Conservation (phyloP, 1,140 invertebrate species). For the Solenopsis invicta region DNA sequence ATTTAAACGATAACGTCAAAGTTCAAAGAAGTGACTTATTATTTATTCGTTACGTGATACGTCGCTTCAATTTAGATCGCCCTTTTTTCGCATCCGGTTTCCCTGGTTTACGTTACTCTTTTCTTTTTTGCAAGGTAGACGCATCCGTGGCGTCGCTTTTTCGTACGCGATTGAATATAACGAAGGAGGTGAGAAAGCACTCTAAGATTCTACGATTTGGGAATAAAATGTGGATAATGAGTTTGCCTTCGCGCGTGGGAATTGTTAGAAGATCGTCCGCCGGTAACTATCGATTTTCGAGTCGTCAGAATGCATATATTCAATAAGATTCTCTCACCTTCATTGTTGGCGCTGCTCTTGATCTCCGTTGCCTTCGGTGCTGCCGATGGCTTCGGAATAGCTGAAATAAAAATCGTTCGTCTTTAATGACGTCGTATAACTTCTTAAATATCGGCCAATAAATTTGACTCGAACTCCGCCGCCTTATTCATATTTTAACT, state of each 20-base stretch:
- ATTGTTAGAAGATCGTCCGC: constrained; percentile 44
- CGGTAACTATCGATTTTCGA: constrained; percentile 64
- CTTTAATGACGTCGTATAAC: constrained; percentile 57
- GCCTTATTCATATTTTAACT: constrained; percentile 56
- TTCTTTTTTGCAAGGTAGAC: background rate
- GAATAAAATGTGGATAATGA: constrained; percentile 65
- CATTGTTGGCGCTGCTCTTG: constrained; percentile 89
- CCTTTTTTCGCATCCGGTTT: background rate
- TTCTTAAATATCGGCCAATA: constrained; percentile 60
- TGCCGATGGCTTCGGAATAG: constrained; percentile 90
- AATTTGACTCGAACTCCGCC: constrained; percentile 44
- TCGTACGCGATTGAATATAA: background rate
- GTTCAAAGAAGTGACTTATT: background rate
- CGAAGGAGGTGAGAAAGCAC: background rate
- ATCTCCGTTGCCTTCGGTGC: constrained; percentile 90
- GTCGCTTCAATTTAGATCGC: constrained; percentile 8
- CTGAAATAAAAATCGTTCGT: constrained; percentile 85
- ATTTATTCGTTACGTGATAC: background rate
- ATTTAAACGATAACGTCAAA: no score
- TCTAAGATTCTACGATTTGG: constrained; percentile 33
- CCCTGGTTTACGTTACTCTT: constrained; percentile 9
- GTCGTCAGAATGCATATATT: constrained; percentile 58
- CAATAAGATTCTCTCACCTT: constrained; percentile 87
- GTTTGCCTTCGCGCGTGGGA: constrained; percentile 25
- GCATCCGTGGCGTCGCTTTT: constrained; percentile 1